Evolutionary conservation across 2,888 invertebrate species (phyloP).

Genomic region (Ophion costatus): DNA sequence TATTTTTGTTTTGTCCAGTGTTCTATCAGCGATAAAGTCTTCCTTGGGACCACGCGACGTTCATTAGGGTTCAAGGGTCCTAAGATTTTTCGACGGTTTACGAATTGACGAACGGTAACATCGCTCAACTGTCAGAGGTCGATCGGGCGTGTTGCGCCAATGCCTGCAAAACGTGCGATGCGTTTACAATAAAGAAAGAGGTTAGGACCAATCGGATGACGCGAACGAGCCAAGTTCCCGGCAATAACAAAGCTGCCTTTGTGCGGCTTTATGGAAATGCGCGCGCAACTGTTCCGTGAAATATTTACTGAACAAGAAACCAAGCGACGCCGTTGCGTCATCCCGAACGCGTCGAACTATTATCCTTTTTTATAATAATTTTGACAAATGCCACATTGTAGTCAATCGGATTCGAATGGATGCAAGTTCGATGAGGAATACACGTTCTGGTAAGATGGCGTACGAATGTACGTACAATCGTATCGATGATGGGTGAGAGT

Average conservation of each 20-base stretch:
- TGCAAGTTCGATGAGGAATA: background rate
- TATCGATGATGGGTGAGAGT: no score
- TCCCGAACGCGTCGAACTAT: background rate
- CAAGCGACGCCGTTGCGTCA: background rate
- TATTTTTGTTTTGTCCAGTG: background rate
- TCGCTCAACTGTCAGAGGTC: constrained; percentile 15
- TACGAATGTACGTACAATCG: no score
- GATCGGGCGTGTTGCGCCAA: background rate
- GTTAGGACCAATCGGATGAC: background rate
- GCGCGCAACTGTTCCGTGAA: background rate
- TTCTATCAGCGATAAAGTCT: background rate
- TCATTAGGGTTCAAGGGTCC: background rate
- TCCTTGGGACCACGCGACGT: background rate
- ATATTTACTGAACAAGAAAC: background rate
- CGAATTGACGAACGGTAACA: background rate
- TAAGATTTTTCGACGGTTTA: background rate
- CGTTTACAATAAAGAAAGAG: background rate
- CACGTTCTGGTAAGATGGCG: background rate
- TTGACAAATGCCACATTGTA: no score
- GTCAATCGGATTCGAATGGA: background rate
- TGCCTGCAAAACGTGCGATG: constrained; percentile 1
- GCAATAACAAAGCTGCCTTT: background rate
- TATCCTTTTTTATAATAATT: no score
- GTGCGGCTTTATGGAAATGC: background rate
- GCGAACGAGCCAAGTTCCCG: background rate